Evolutionary conservation across 92 coral and sea anemone genomes (phyloP).

Genomic region (Zoanthus solanderi): DNA sequence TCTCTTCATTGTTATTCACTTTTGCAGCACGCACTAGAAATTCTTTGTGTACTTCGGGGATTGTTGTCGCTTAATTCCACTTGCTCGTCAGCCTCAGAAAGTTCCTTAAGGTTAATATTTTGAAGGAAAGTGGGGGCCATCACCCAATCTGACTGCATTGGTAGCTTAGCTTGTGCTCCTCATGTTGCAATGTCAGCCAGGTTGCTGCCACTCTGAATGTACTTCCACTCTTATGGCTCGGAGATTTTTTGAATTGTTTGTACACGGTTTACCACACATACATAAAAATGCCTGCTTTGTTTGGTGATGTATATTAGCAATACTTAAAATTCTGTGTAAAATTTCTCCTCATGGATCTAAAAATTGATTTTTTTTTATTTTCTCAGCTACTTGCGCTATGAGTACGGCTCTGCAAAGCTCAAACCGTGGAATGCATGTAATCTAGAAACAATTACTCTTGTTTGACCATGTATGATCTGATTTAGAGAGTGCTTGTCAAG

Average conservation of each 20-base stretch:
- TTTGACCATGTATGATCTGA: slow-evolving; percentile 16
- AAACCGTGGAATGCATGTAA: slow-evolving; percentile 57
- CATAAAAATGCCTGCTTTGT: slow-evolving; percentile 7
- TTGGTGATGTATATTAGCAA: slow-evolving; percentile 34
- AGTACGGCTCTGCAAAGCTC: slow-evolving; percentile 57
- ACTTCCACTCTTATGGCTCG: slow-evolving; percentile 49
- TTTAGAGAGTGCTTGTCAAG: too few species aligned
- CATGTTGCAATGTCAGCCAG: slow-evolving; percentile 61
- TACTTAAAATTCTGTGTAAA: slow-evolving; percentile 45
- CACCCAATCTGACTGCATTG: slow-evolving; percentile 33
- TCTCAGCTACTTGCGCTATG: slow-evolving; percentile 34
- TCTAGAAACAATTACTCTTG: slow-evolving; percentile 37
- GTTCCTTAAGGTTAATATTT: background rate
- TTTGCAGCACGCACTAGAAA: background rate
- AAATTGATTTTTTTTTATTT: slow-evolving; percentile 23
- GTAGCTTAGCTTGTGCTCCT: background rate
- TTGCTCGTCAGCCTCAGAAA: background rate
- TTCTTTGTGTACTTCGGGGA: slow-evolving; percentile 16
- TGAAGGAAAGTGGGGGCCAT: background rate
- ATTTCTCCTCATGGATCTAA: slow-evolving; percentile 22
- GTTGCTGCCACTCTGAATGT: slow-evolving; percentile 15
- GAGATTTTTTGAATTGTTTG: slow-evolving; percentile 36
- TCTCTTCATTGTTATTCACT: background rate
- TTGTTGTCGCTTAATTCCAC: background rate
- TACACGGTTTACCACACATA: background rate